These are phyloP conservation scores for Drosophila pseudotalamancana DNA, from an alignment of 2,888 invertebrate genomes.

Conservation along the genomic window DNA sequence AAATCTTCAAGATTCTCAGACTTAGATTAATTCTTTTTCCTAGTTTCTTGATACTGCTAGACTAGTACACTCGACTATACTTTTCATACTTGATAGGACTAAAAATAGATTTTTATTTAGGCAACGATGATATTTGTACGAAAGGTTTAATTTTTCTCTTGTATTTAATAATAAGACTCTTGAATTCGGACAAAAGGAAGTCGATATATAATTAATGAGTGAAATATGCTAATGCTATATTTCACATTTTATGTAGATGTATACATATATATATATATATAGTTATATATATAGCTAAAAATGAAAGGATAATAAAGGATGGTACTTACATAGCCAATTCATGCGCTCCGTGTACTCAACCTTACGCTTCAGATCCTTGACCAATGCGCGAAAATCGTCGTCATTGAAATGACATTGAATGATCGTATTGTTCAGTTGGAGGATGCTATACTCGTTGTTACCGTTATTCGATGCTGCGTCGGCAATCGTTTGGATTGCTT, in stretches of 20 bases:
- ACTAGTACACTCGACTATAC: no score
- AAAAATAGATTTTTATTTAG: no score
- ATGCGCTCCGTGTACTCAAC: conserved; percentile 85
- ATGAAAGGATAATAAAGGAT: neutral
- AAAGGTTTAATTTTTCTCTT: no score
- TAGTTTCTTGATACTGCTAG: no score
- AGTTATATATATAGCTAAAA: neutral
- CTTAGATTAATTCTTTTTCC: no score
- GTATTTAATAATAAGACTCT: no score
- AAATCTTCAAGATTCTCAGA: no score
- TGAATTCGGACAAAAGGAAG: no score
- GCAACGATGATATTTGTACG: no score
- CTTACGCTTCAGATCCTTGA: conserved; percentile 84
- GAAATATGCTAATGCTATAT: no score
- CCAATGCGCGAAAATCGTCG: conserved; percentile 83
- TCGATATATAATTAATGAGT: no score
- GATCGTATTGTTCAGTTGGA: conserved; percentile 84
- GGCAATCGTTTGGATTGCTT: conserved; percentile 52
- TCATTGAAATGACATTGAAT: conserved; percentile 84
- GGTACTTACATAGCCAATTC: conserved; percentile 85
- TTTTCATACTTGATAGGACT: no score
- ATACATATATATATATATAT: neutral
- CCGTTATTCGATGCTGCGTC: conserved; percentile 74
- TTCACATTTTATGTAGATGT: neutral
- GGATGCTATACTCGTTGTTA: conserved; percentile 83